These are phyloP conservation scores for Microchrysa polita DNA, from an alignment of 2,888 invertebrate species.

Conservation along the genomic window DNA sequence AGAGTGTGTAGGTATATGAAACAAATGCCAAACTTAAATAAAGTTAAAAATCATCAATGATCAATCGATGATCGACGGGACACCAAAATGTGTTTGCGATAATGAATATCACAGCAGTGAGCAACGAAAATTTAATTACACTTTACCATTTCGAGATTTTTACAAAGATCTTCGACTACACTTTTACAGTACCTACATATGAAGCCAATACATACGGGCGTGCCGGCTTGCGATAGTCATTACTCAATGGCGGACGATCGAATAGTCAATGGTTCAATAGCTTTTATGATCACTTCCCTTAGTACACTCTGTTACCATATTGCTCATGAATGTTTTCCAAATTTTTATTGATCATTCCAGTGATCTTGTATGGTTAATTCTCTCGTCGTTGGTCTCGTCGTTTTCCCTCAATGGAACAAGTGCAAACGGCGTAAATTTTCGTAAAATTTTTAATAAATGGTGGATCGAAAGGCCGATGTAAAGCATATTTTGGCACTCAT, in stretches of 20 bases:
- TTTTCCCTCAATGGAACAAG: too few relatives aligned
- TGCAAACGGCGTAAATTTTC: too few relatives aligned
- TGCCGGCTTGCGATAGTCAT: too few relatives aligned
- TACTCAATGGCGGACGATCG: constrained; percentile 26
- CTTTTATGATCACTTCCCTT: not conserved
- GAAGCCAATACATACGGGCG: constrained; percentile 17
- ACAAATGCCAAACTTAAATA: too few relatives aligned
- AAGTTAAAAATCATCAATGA: constrained; percentile 17
- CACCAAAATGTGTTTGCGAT: constrained; percentile 6
- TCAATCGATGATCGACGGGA: constrained; percentile 36
- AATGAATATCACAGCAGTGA: constrained; percentile 42
- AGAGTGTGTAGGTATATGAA: too few relatives aligned
- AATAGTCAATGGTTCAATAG: constrained; percentile 43
- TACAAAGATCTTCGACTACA: not conserved
- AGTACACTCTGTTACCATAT: too few relatives aligned
- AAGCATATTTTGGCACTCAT: too few relatives aligned
- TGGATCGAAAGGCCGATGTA: too few relatives aligned
- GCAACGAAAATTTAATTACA: constrained; percentile 38
- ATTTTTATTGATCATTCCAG: constrained; percentile 33
- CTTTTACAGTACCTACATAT: not conserved
- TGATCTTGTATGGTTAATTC: constrained; percentile 18
- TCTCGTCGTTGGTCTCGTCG: too few relatives aligned
- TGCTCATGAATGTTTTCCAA: constrained; percentile 23
- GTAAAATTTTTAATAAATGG: too few relatives aligned
- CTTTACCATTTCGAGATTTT: not conserved